A percentile compares a stretch with the other conserved stretches of the same genome.
These are phyloP conservation scores for Cyanoramphus novaezelandiae DNA, from an alignment of 2,113 vertebrate genomes.

Conservation along the genomic window DNA sequence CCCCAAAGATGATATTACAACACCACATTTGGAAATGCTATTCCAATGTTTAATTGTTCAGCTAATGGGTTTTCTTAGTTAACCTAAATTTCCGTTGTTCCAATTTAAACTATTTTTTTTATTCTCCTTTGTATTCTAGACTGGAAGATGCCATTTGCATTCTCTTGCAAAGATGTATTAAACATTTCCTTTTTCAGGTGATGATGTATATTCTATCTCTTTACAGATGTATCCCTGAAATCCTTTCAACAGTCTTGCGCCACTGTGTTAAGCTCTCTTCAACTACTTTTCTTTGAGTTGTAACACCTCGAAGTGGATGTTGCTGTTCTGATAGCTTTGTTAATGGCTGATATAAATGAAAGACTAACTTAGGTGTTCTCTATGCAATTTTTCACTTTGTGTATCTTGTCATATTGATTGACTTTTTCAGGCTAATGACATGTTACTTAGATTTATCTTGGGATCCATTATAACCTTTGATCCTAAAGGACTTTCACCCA, in stretches of 20 bases:
- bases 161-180: neutral
- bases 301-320: neutral
- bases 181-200: neutral
- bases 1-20: neutral
- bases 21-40: neutral
- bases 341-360: neutral
- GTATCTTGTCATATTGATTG: neutral
- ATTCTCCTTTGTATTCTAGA: neutral
- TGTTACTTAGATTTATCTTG: neutral
- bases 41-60: neutral
- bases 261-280: neutral
- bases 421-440: neutral
- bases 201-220: neutral
- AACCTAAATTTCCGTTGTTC: neutral
- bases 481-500: neutral
- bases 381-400: neutral
- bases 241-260: neutral
- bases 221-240: neutral
- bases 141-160: neutral
- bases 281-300: neutral
- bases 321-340: neutral
- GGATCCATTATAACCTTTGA: neutral
- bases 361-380: neutral
- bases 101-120: neutral
- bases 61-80: neutral